A percentile compares a stretch with the other conserved stretches of the same genome.
phyloP scores from a whole-genome alignment of 2,113 vertebrate genomes.

The Chlamydotis undulata region DNA sequence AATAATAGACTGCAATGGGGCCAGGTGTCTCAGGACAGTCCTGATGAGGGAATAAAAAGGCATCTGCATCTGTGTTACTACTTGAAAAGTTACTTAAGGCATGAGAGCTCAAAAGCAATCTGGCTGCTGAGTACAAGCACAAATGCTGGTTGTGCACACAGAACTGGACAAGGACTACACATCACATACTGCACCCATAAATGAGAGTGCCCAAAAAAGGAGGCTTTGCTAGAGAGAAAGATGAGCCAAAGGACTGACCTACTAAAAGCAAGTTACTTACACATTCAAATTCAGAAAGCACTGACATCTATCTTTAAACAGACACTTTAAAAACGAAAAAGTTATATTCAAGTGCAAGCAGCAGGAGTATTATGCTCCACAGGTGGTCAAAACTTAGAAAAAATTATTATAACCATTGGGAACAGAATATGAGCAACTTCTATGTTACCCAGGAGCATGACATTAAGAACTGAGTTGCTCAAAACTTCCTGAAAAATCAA shows the following conservation, averaged over 20 bases:
- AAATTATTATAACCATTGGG: background rate
- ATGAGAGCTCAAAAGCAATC: background rate
- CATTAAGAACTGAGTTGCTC: background rate
- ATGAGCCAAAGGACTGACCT: background rate
- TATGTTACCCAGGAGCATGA: background rate
- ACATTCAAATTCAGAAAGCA: background rate
- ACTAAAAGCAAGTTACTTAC: background rate
- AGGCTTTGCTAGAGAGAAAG: background rate
- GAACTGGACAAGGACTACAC: background rate
- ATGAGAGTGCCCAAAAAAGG: background rate
- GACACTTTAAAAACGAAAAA: background rate
- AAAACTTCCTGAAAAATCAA: background rate
- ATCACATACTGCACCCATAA: background rate
- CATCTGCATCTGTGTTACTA: background rate
- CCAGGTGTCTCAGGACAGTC: background rate
- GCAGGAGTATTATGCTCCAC: background rate
- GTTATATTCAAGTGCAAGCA: background rate
- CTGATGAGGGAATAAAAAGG: background rate
- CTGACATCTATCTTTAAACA: background rate
- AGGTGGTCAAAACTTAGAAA: background rate
- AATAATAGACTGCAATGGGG: background rate
- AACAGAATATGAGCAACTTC: background rate
- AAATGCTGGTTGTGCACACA: background rate
- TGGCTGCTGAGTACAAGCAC: background rate
- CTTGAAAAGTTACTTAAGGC: background rate